Evolutionary conservation across 2,888 invertebrate species (phyloP).

Genomic region (Ptychoptera albimana): DNA sequence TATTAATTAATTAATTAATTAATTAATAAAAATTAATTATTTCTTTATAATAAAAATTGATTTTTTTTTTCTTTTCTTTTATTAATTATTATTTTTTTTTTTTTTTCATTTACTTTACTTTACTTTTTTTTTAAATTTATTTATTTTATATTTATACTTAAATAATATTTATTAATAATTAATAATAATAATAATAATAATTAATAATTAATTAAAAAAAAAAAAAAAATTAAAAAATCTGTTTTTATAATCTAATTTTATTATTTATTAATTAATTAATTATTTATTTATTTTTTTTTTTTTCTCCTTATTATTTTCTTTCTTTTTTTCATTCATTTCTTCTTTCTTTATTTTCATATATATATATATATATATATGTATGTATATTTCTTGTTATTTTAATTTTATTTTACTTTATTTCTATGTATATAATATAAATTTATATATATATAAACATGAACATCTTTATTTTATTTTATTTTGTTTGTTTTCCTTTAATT

Average conservation of each 20-base stretch:
- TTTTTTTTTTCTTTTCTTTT: too few species aligned
- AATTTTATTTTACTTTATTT: neutral
- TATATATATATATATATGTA: too few species aligned
- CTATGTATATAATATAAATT: neutral
- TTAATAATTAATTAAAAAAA: neutral
- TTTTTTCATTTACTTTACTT: constrained; percentile 1
- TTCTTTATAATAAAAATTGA: too few species aligned
- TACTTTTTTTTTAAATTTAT: too few species aligned
- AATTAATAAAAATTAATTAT: too few species aligned
- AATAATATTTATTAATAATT: too few species aligned
- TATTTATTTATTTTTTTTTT: neutral
- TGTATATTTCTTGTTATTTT: neutral
- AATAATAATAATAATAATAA: neutral
- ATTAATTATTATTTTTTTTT: neutral
- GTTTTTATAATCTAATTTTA: too few species aligned
- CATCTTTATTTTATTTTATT: neutral
- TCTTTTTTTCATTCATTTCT: neutral
- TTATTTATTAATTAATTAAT: neutral
- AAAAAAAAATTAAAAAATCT: too few species aligned
- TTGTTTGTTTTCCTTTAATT: neutral
- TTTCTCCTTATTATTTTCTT: neutral
- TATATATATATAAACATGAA: neutral
- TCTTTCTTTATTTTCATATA: too few species aligned
- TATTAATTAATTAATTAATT: constrained; percentile 1
- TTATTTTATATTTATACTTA: too few species aligned